These are phyloP conservation scores for Delichon dasypus DNA, from an alignment of 2,797 vertebrate species.

Conservation along the genomic window DNA sequence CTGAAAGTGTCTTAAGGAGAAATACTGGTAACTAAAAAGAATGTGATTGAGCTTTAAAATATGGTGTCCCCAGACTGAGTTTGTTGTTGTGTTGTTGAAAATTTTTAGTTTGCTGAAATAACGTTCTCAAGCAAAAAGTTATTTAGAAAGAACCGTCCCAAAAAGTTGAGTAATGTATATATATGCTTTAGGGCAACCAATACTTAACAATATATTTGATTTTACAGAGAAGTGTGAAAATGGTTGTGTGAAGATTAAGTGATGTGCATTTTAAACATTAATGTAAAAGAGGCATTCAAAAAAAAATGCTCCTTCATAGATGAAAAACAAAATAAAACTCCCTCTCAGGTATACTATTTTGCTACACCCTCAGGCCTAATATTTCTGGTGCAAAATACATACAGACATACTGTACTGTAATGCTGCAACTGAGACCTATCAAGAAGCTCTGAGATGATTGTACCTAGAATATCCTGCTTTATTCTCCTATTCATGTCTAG, in stretches of 20 bases:
- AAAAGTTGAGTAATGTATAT: neutral
- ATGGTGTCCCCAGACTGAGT: neutral
- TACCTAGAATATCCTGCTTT: neutral
- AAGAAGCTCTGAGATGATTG: neutral
- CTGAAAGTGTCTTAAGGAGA: neutral
- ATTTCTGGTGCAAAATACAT: neutral
- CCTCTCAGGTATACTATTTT: neutral
- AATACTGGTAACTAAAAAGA: neutral
- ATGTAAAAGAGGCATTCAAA: neutral
- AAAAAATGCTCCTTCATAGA: neutral
- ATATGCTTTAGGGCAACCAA: neutral
- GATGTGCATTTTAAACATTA: neutral
- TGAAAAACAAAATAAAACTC: neutral
- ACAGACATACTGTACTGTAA: neutral
- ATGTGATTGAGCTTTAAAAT: neutral
- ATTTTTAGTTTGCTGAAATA: neutral
- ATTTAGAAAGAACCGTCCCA: neutral
- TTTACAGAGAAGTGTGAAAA: neutral
- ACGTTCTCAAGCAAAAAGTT: neutral
- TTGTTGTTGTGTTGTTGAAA: neutral
- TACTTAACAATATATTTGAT: neutral
- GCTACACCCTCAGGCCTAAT: neutral
- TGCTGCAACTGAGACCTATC: neutral
- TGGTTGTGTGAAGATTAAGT: neutral
- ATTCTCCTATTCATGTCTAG: neutral